phyloP scores from a whole-genome alignment of 2,888 invertebrate genomes.

The Eristalinus sepulchralis region DNA sequence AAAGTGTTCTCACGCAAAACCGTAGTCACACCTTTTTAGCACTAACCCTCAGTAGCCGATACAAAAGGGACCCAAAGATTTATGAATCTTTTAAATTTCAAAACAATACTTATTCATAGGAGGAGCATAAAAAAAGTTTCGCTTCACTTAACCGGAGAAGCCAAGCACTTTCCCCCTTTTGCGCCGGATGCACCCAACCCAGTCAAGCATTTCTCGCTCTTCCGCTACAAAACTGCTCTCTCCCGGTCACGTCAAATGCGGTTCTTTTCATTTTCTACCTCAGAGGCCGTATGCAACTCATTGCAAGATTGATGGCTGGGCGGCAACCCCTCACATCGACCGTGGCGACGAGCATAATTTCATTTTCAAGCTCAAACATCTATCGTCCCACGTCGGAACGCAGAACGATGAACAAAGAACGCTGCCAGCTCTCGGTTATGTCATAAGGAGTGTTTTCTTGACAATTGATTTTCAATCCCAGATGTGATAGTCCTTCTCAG shows the following conservation, averaged over 20 bases:
- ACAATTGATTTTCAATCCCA: slow-evolving; percentile 38
- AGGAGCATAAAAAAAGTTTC: background rate
- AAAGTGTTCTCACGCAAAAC: too few relatives aligned
- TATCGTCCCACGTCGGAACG: background rate
- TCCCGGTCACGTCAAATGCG: background rate
- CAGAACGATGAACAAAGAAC: background rate
- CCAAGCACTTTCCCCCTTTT: background rate
- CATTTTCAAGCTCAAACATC: slow-evolving; percentile 44
- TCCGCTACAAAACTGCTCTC: background rate
- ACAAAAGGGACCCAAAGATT: too few relatives aligned
- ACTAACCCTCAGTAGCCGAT: too few relatives aligned
- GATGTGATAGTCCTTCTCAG: background rate
- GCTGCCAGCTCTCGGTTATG: slow-evolving; percentile 4
- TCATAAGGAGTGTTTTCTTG: slow-evolving; percentile 48
- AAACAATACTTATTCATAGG: background rate
- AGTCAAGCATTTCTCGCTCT: background rate
- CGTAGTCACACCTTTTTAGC: too few relatives aligned
- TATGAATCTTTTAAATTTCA: too few relatives aligned
- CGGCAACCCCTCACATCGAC: background rate
- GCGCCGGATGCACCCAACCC: background rate
- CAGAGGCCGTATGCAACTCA: background rate
- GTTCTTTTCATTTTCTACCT: slow-evolving; percentile 24
- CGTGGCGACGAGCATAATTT: slow-evolving; percentile 18
- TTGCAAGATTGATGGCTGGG: background rate
- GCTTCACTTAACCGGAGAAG: background rate